Evolutionary conservation across 2,888 invertebrate genomes (phyloP), one percentile per base, ranked within the genome.

Genomic region (Mesoligia furuncula): DNA sequence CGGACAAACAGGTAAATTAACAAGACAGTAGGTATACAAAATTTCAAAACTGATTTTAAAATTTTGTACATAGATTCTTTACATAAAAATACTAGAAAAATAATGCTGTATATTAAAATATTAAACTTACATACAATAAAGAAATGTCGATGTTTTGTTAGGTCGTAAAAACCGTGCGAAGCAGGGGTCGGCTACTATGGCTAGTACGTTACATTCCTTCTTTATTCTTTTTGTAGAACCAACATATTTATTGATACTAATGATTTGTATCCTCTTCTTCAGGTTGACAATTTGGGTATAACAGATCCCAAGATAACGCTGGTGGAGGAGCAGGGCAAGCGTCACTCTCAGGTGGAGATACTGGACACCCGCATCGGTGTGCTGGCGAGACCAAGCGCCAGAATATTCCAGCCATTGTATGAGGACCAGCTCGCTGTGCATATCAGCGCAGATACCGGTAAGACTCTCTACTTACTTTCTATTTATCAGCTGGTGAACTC

Each of bases 391-490:
- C 97, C 98, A 8, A 98, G 98, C 66, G 98, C 99, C 0, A 97
- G 98, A 84, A 98, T 99, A 5, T 97, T 99, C 67, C 98, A 99
- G 87, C 98, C 98, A 0, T 94, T 99, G 42, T 98, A 99, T 91
- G 98, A 98, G 73, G 98, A 98, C 1, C 98, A 98, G 86, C 95
- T 99, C 39, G 98, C 98, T 31, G 97, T 99, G 0, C 98, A 98
- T 90, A 98, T 99, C 68, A 94, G 95, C 2, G 92, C 94, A 85
- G 96, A 96, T 84, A 91, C 93, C 77, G 96, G 96, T 96, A 90
- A 90, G 88, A 65, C 54, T 24, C 24, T 9, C 8, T 20, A 39
- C 8, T 59, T 73, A 24, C 62, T 51, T 70, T 39, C 11, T 39
- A 66, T 15, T 45, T 27, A n/a, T 69, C n/a, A 57, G 42, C n/a